Evolutionary conservation across 2,113 vertebrate genomes (phyloP), one percentile per base, ranked within the genome.

Genomic region (Scomber japonicus): DNA sequence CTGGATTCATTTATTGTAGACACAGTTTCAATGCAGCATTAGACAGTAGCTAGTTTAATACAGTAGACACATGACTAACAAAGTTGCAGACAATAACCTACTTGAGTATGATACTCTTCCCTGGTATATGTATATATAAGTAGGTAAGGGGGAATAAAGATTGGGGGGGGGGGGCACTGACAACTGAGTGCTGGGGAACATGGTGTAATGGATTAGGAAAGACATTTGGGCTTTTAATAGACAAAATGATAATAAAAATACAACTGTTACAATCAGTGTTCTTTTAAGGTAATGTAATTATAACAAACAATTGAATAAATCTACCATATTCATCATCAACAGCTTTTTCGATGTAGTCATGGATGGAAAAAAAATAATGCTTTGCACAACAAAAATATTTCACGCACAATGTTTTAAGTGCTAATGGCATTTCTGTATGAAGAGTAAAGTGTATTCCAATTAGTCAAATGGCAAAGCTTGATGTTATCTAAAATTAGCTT

Each of bases 401-500:
- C 68, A 83, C 80, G 64, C 87, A 84, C 90, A 91, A 88, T 82
- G 82, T 80, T 91, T 80, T 84, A 80, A 87, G 81, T 85, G 83
- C 87, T 93, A 89, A 87, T 91, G 90, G 88, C 74, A 84, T 85
- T 77, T 80, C 61, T 90, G 75, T 92, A 75, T 91, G 78, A 89
- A 88, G 85, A 90, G 78, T 86, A 74, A 87, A 92, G 79, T 92
- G 79, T 90, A 85, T 94, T 90, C 89, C 83, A 94, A 93, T 94
- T 94, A 94, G 90, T 93, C 86, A 93, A 92, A 93, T 89, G 79
- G 83, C 61, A 91, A 92, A 91, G 80, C 80, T 89, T 91, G 91
- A 94, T 94, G 86, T 90, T 94, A 92, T 95, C 91, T 93, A 79
- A 93, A 94, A 93, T 92, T 49, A 86, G 91, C 84, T 93, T 91